Percentiles rank a stretch among this genome's conserved stretches.
Conservation (phyloP, 1,140 invertebrate genomes). For the Zaprionus camerounensis region DNA sequence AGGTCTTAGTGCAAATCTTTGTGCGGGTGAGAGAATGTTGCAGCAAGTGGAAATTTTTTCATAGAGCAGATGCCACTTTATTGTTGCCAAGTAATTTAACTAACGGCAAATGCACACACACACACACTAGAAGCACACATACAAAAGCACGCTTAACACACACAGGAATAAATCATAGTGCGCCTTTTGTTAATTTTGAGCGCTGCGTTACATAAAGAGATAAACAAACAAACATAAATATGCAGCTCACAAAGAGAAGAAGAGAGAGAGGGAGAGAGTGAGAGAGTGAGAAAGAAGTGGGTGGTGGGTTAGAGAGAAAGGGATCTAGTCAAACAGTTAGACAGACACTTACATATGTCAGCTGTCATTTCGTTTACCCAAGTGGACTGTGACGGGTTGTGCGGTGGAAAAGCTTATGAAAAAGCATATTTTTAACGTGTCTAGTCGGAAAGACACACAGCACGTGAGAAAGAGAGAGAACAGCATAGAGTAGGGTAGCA, state of each 20-base stretch:
- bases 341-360: constrained; percentile 77
- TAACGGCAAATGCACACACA: constrained; percentile 48
- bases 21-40: constrained; percentile 10
- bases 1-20: constrained; percentile 18
- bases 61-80: constrained; percentile 75
- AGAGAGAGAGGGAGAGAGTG: constrained; percentile 10
- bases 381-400: constrained; percentile 18
- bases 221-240: constrained; percentile 11
- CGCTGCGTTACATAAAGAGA: constrained; percentile 49
- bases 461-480: not conserved
- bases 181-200: constrained; percentile 54
- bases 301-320: not conserved
- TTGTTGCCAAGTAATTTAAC: constrained; percentile 83
- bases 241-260: constrained; percentile 10
- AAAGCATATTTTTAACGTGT: constrained; percentile 57
- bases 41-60: constrained; percentile 60
- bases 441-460: constrained; percentile 37
- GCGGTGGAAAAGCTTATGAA: constrained; percentile 37
- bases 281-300: not conserved
- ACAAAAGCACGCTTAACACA: not conserved
- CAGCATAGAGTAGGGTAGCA: not conserved
- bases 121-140: not conserved
- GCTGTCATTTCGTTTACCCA: constrained; percentile 73
- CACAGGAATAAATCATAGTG: not conserved
- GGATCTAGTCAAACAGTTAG: constrained; percentile 30